phyloP scores from a whole-genome alignment of 2,797 vertebrate species.

The Astyanax mexicanus region DNA sequence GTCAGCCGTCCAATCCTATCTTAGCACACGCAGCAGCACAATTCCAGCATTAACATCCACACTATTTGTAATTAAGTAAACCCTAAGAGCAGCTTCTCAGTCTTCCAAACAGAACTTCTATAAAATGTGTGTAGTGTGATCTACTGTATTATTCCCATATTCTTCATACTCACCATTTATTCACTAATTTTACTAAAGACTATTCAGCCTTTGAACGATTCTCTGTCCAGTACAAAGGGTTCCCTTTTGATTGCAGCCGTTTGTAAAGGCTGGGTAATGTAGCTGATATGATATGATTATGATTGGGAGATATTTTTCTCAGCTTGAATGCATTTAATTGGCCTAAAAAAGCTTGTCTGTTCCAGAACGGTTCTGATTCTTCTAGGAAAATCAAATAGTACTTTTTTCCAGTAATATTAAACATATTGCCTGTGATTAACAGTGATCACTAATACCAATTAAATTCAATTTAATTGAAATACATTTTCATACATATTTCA shows the following conservation, averaged over 20 bases:
- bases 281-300: slow-evolving; percentile 23
- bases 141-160: not conserved
- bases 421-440: not conserved
- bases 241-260: slow-evolving; percentile 2
- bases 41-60: no score
- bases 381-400: not conserved
- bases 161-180: not conserved
- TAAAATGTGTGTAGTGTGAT: slow-evolving; percentile 1
- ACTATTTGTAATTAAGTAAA: no score
- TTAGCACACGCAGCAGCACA: no score
- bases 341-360: not conserved
- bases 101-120: slow-evolving; percentile 13
- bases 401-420: not conserved
- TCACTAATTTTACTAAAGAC: not conserved
- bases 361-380: not conserved
- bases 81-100: not conserved
- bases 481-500: no score
- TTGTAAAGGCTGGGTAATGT: slow-evolving; percentile 27
- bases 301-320: slow-evolving; percentile 13
- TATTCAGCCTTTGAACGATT: slow-evolving; percentile 27
- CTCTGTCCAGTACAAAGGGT: slow-evolving; percentile 4
- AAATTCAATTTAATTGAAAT: no score
- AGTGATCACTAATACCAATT: not conserved
- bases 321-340: slow-evolving; percentile 10
- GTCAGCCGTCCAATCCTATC: no score